Percentiles rank a stretch among this genome's conserved stretches.
Evolutionary conservation across 1,140 invertebrate genomes (phyloP).

Genomic region (Tenebrio molitor): DNA sequence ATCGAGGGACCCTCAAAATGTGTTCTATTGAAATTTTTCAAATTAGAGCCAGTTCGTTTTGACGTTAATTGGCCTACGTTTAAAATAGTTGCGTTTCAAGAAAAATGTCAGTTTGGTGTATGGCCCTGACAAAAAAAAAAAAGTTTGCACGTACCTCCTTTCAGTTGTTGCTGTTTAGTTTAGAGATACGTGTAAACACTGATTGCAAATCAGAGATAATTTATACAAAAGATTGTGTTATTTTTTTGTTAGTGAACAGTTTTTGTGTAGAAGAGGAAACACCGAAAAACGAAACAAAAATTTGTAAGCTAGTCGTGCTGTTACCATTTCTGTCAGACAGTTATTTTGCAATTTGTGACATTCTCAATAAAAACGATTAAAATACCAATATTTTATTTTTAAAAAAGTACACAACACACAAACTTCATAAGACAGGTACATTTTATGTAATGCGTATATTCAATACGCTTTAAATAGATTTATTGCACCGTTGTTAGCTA

Average conservation of each 20-base stretch:
- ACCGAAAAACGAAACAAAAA: background rate
- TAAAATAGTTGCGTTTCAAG: background rate
- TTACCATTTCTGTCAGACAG: conserved; percentile 37
- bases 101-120: conserved; percentile 28
- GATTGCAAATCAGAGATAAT: conserved; percentile 12
- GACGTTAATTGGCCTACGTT: conserved; percentile 1
- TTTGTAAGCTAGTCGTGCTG: conserved; percentile 25
- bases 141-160: background rate
- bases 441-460: background rate
- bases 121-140: conserved; percentile 6
- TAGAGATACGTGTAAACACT: conserved; percentile 33
- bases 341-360: conserved; percentile 22
- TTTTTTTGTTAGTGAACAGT: conserved; percentile 4
- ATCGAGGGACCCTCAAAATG: too few relatives aligned
- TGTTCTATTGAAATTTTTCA: too few relatives aligned
- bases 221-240: conserved; percentile 24
- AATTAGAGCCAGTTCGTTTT: too few relatives aligned
- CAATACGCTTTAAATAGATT: background rate
- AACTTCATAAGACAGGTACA: conserved; percentile 20
- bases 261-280: background rate
- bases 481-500: too few relatives aligned
- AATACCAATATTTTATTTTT: background rate
- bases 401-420: conserved; percentile 19
- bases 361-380: conserved; percentile 12
- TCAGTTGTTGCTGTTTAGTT: conserved; percentile 11